Evolutionary conservation across 2,888 invertebrate genomes (phyloP), one percentile per base, ranked within the genome.

Genomic region (Campoplex nolae): DNA sequence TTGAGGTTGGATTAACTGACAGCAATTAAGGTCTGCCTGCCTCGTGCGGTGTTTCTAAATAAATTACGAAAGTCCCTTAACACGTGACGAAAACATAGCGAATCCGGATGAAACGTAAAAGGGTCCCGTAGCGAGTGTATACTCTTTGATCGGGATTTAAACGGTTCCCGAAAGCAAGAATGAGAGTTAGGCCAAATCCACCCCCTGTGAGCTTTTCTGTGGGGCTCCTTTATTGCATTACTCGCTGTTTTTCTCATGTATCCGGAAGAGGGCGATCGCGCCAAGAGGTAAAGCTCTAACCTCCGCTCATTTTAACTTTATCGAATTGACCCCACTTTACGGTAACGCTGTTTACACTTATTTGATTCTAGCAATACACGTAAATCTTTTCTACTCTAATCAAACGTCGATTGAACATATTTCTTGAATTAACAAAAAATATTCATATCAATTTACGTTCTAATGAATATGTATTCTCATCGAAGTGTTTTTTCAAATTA

Each of bases 181-280:
- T 28, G 83, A 87, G 71, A 84, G 78, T 71, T 82, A 62, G 45
- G 65, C 65, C n/a, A 82, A 87, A 84, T 70, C 75, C 78, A 65
- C 62, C 81, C 84, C 67, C 62, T 74, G 74, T 38, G 75, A 87
- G 86, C 71, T 81, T 86, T 79, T 77, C 83, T 73, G 75, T 35
- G 68, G 73, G 86, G 86, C 82, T 23, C 86, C 90, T 93, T 94
- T 92, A 93, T 94, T 92, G 91, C 93, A 92, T 93, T 93, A 93
- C 91, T 86, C 90, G 79, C 89, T 89, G 88, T 92, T 93, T 93
- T 92, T 92, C 92, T 90, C 87, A 70, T 76, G 73, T 81, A 77
- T 88, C 87, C 76, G 62, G 51, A 74, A 56, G 62, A 32, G 83
- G 80, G 70, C 62, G 58, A 70, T 70, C 35, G 58, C 68, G 23